A percentile compares a stretch with the other conserved stretches of the same genome.
Evolutionary conservation across 2,888 invertebrate genomes (phyloP).

Genomic region (Drosophila colorata): DNA sequence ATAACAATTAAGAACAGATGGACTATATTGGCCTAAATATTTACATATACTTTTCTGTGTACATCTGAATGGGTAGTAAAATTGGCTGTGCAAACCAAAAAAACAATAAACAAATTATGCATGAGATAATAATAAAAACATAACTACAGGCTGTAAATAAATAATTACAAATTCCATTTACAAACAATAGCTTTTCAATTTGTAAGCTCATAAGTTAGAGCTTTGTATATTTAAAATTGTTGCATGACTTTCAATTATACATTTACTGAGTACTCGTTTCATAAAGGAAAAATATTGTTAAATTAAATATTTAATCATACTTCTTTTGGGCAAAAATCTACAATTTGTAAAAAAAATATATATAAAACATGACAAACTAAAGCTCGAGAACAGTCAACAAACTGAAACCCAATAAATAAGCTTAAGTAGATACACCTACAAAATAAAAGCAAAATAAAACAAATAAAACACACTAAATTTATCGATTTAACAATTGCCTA

Average conservation of each 20-base stretch:
- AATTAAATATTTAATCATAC: no score
- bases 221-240: background rate
- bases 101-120: background rate
- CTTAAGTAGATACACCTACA: no score
- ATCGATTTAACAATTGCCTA: conserved; percentile 67
- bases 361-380: background rate
- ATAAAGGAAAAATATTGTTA: no score
- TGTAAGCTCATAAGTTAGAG: background rate
- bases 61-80: background rate
- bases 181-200: background rate
- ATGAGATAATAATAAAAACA: no score
- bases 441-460: no score
- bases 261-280: no score
- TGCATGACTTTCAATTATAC: background rate
- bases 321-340: background rate
- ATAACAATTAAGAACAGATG: conserved; percentile 41
- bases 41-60: background rate
- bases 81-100: background rate
- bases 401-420: background rate
- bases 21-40: conserved; percentile 14
- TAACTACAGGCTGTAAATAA: background rate
- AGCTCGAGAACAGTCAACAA: background rate
- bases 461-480: conserved; percentile 31
- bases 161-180: background rate
- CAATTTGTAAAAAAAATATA: background rate